Percentiles rank a stretch among this genome's conserved stretches.
Evolutionary conservation across 92 coral and sea anemone species (phyloP).

Genomic region (Porites cylindrica): DNA sequence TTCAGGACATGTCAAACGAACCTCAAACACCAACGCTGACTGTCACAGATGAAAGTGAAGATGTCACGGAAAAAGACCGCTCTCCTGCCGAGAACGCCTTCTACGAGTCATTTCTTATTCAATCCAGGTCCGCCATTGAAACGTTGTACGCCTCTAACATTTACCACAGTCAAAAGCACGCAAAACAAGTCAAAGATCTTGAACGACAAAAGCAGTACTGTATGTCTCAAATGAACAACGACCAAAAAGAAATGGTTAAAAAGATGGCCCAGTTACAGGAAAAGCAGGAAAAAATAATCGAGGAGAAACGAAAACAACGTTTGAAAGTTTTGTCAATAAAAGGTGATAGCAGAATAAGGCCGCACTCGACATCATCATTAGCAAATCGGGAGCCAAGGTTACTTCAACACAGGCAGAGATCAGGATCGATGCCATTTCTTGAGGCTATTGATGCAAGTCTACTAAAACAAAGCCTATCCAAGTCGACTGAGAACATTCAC

Average conservation of each 20-base stretch:
- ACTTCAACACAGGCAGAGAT: constrained; percentile 64
- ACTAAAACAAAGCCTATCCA: constrained; percentile 59
- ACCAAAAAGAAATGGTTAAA: constrained; percentile 84
- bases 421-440: constrained; percentile 80
- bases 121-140: constrained; percentile 92
- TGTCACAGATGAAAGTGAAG: constrained; percentile 64
- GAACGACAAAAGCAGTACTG: constrained; percentile 70
- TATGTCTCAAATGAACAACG: constrained; percentile 76
- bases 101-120: constrained; percentile 93
- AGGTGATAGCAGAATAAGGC: constrained; percentile 64
- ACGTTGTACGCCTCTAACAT: constrained; percentile 94
- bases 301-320: constrained; percentile 68
- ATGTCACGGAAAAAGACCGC: constrained; percentile 82
- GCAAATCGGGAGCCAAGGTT: constrained; percentile 47
- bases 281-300: constrained; percentile 72
- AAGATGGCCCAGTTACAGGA: constrained; percentile 86
- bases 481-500: constrained; percentile 69
- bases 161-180: constrained; percentile 90
- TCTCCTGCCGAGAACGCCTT: constrained; percentile 95
- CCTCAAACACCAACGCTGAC: constrained; percentile 69
- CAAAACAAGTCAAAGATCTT: constrained; percentile 83
- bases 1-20: constrained; percentile 41
- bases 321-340: constrained; percentile 42
- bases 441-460: constrained; percentile 65
- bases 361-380: constrained; percentile 86